These are phyloP conservation scores for Calyptommatus sinebrachiatus DNA, from an alignment of 2,113 vertebrate species.

Conservation along the genomic window DNA sequence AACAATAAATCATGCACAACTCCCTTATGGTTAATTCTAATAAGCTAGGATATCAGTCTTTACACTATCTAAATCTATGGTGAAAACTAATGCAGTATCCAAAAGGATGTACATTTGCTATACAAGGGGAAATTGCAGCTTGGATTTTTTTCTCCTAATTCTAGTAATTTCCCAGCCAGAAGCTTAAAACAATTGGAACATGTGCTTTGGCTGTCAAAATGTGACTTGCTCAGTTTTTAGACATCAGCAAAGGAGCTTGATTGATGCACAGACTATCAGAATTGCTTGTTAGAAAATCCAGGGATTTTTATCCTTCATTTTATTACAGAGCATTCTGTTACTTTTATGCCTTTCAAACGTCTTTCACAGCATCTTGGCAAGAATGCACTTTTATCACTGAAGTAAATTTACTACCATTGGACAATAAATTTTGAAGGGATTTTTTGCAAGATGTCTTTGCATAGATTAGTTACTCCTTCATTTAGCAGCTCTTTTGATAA, in stretches of 20 bases:
- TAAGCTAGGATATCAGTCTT: background rate
- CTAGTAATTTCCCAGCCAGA: conserved; percentile 42
- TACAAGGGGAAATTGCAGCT: conserved; percentile 31
- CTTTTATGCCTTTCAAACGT: conserved; percentile 31
- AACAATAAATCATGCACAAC: background rate
- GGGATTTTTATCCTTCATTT: background rate
- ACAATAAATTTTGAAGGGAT: conserved; percentile 11
- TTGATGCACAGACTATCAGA: conserved; percentile 21
- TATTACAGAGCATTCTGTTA: conserved; percentile 29
- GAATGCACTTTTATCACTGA: conserved; percentile 15
- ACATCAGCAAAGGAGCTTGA: conserved; percentile 26
- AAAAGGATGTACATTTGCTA: background rate
- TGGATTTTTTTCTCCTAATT: conserved; percentile 42
- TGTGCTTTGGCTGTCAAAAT: conserved; percentile 17
- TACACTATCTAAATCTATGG: background rate
- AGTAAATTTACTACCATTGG: conserved; percentile 7
- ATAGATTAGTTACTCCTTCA: conserved; percentile 8
- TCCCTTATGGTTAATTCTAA: background rate
- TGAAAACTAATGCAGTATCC: background rate
- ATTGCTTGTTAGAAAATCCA: conserved; percentile 24
- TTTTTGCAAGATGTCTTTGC: background rate
- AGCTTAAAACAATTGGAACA: conserved; percentile 30
- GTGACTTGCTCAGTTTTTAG: conserved; percentile 28
- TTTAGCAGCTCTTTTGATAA: background rate
- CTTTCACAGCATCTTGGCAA: conserved; percentile 19